Evolutionary conservation across 2,113 vertebrate genomes (phyloP), one percentile per base, ranked within the genome.

Genomic region (Microcebus lehilahytsara): DNA sequence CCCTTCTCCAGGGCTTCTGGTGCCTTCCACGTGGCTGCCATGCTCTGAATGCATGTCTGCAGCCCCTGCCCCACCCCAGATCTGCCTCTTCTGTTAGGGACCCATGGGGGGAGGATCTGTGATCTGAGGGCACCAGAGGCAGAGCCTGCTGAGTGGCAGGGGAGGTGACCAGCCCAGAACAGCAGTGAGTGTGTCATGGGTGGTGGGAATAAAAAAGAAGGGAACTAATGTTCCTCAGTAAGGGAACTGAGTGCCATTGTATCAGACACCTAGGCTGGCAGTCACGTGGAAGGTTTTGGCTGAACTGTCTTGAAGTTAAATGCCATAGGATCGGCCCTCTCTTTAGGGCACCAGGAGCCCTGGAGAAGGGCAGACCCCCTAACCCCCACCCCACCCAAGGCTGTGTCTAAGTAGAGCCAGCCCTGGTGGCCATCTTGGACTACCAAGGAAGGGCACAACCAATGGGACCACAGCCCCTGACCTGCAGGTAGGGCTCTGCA

Each of bases 151-250:
- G 30, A 71, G 75, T n/a, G 27, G 51, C 30, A 20, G 60, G 22
- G 64, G 80, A 85, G 40, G 49, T 60, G 83, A 53, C 11, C 16
- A 85, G 84, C 40, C 30, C 6, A 0, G 14, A 42, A 42, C 30
- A 62, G 40, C 14, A 79, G 32, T 1, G 1, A 20, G 17, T 17
- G 13, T 42, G 13, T 32, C 25, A 1, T 1, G 3, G 4, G 16
- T 3, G 42, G 30, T 9, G 60, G 69, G 22, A 78, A 30, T 64
- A 2, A 72, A 74, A 81, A 80, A 27, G 53, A 62, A 83, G 56
- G 64, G 64, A 19, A 34, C 19, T 2, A 4, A n/a, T 3, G 6
- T 8, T 67, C 19, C n/a, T n/a, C n/a, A n/a, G n/a, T n/a, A n/a
- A n/a, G n/a, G n/a, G n/a, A n/a, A 14, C 2, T 9, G 58, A 69